Conservation (phyloP, 2,888 invertebrate genomes). For the Lithophane semibrunnea region DNA sequence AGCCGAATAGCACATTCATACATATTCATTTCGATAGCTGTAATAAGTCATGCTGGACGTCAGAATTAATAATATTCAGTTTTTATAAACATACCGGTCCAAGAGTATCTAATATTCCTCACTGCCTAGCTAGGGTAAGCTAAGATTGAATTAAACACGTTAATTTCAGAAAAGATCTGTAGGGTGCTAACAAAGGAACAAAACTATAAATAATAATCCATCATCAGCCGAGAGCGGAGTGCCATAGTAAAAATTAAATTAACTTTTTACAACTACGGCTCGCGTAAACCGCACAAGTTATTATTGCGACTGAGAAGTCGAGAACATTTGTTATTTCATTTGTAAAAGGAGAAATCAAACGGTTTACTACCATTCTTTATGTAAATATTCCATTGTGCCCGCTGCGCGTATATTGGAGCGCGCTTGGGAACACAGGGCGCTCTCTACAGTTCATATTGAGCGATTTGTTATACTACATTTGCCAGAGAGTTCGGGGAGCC, state of each 20-base stretch:
- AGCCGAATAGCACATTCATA: slow-evolving; percentile 19
- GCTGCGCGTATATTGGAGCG: slow-evolving; percentile 57
- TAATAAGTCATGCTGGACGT: slow-evolving; percentile 12
- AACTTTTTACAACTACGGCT: slow-evolving; percentile 65
- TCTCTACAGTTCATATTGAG: slow-evolving; percentile 47
- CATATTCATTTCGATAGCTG: slow-evolving; percentile 21
- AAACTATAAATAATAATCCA: slow-evolving; percentile 58
- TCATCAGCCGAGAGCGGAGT: slow-evolving; percentile 46
- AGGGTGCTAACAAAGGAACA: slow-evolving; percentile 45
- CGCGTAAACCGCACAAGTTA: slow-evolving; percentile 69
- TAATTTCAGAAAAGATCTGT: slow-evolving; percentile 38
- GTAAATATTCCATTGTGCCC: slow-evolving; percentile 77
- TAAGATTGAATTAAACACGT: slow-evolving; percentile 30
- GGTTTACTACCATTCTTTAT: slow-evolving; percentile 74
- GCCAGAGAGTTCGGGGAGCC: slow-evolving; percentile 12
- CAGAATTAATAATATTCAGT: background rate
- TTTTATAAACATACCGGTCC: background rate
- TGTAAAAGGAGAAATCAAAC: slow-evolving; percentile 74
- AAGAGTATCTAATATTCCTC: background rate
- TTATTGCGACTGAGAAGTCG: slow-evolving; percentile 67
- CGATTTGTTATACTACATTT: slow-evolving; percentile 61
- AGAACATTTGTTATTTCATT: slow-evolving; percentile 74
- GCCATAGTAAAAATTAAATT: slow-evolving; percentile 70
- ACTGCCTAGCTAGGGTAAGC: background rate
- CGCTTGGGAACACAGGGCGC: slow-evolving; percentile 58